Conservation (phyloP, 92 coral and sea anemone species). For the Nematostella vectensis region DNA sequence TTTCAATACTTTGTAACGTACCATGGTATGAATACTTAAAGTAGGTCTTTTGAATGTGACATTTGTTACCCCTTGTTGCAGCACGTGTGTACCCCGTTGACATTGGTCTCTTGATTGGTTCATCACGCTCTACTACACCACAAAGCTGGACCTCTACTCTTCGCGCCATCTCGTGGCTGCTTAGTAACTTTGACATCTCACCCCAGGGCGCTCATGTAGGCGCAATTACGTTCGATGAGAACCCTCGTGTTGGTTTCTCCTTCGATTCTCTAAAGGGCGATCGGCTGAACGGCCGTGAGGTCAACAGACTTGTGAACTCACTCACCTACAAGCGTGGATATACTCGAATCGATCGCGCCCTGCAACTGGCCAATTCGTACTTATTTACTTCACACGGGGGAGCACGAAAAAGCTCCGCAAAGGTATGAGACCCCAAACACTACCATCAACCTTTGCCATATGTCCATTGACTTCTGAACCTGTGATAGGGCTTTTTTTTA, state of each 20-base stretch:
- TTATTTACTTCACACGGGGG: slow-evolving; percentile 63
- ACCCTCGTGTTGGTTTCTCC: slow-evolving; percentile 36
- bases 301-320: slow-evolving; percentile 34
- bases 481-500: too few species aligned
- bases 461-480: too few species aligned
- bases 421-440: too few species aligned
- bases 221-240: slow-evolving; percentile 36
- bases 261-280: slow-evolving; percentile 34
- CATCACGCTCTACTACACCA: slow-evolving; percentile 48
- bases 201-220: slow-evolving; percentile 56
- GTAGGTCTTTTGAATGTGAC: too few species aligned
- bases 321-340: slow-evolving; percentile 34
- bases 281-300: slow-evolving; percentile 50
- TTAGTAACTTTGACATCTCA: slow-evolving; percentile 42
- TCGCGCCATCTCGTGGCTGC: slow-evolving; percentile 35
- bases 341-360: slow-evolving; percentile 62
- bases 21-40: too few species aligned
- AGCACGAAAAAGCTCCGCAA: slow-evolving; percentile 36
- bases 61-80: too few species aligned
- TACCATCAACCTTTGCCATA: background rate
- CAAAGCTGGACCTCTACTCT: slow-evolving; percentile 46
- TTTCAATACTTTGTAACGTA: too few species aligned
- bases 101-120: slow-evolving; percentile 62
- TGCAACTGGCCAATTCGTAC: slow-evolving; percentile 42
- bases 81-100: slow-evolving; percentile 67